A percentile compares a stretch with the other conserved stretches of the same genome.
These are phyloP conservation scores for Entomyzon cyanotis DNA, from an alignment of 2,113 vertebrate species.

Conservation along the genomic window DNA sequence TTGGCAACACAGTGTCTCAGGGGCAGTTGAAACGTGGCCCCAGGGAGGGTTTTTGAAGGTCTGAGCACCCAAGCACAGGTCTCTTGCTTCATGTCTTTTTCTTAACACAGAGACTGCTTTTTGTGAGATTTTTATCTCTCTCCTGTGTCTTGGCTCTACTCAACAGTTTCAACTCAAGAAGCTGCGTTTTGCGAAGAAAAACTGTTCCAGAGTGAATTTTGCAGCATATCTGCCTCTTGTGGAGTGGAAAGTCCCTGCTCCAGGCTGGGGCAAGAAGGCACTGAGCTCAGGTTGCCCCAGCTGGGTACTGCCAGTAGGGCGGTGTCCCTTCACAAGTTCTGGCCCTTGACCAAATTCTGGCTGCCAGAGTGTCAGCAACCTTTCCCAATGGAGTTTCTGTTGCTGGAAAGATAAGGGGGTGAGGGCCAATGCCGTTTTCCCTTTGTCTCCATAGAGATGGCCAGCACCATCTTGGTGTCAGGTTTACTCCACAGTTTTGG, in stretches of 20 bases:
- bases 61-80: neutral
- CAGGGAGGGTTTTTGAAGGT: neutral
- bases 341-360: neutral
- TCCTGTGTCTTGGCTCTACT: neutral
- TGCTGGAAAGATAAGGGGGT: neutral
- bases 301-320: neutral
- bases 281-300: neutral
- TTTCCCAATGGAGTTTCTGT: neutral
- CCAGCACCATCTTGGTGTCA: neutral
- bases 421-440: neutral
- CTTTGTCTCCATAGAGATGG: neutral
- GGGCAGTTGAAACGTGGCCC: neutral
- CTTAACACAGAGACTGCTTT: neutral
- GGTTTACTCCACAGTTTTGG: neutral
- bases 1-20: neutral
- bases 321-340: neutral
- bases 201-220: neutral
- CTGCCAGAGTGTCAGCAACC: neutral
- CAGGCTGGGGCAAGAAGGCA: neutral
- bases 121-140: neutral
- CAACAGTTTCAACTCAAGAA: neutral
- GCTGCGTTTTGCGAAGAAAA: neutral
- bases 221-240: neutral
- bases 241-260: neutral
- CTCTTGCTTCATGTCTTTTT: neutral